Evolutionary conservation across 2,113 vertebrate species (phyloP).

Genomic region (Hiodon alosoides): DNA sequence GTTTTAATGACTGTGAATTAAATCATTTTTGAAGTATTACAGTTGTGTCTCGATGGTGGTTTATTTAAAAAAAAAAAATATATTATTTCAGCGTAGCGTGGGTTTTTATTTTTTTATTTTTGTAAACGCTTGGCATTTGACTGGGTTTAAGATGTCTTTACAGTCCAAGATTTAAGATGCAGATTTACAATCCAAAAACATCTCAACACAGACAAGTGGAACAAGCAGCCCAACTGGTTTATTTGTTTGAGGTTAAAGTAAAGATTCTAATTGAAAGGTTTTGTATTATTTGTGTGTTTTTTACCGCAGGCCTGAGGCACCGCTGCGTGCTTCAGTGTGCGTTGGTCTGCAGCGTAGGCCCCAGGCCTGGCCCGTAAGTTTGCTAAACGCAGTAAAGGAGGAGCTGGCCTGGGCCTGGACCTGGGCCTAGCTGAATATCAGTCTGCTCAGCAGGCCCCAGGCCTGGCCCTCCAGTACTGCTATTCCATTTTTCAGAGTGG

Average conservation of each 20-base stretch:
- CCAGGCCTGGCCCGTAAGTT: not conserved
- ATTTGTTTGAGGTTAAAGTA: too few species aligned
- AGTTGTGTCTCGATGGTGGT: not conserved
- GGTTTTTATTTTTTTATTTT: constrained; percentile 2
- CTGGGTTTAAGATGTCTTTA: not conserved
- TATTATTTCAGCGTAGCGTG: too few species aligned
- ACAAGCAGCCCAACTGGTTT: too few species aligned
- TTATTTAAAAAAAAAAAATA: not conserved
- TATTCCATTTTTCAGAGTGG: constrained; percentile 42
- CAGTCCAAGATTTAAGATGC: not conserved
- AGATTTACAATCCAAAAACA: not conserved
- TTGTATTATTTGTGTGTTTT: too few species aligned
- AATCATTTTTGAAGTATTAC: constrained; percentile 33
- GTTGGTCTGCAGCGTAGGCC: not conserved
- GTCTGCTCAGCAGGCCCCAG: constrained; percentile 4
- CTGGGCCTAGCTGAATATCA: not conserved
- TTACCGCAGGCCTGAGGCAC: too few species aligned
- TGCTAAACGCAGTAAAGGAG: not conserved
- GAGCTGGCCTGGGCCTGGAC: not conserved
- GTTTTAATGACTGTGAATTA: constrained; percentile 45
- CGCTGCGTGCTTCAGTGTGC: not conserved
- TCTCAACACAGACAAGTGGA: too few species aligned
- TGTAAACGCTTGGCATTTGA: not conserved
- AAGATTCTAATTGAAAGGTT: too few species aligned
- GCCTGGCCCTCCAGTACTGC: constrained; percentile 21